Conservation (phyloP, 2,113 vertebrate species). For the Pseudorasbora parva region DNA sequence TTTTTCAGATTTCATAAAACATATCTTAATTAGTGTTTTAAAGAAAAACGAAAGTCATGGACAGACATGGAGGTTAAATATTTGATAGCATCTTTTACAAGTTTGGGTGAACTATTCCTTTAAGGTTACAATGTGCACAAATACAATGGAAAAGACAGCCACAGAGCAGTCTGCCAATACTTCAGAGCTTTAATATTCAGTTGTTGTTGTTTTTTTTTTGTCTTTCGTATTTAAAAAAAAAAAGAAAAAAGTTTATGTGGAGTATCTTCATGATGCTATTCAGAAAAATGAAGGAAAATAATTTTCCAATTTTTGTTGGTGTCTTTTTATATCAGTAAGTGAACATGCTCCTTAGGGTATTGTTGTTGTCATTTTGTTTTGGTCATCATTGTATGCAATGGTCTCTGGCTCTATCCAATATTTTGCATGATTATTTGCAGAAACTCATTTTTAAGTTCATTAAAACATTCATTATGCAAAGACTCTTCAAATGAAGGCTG, state of each 20-base stretch:
- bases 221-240: no score
- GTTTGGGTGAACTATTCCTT: not conserved
- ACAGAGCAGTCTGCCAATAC: constrained; percentile 1
- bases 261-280: constrained; percentile 28
- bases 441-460: not conserved
- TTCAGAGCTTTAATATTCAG: constrained; percentile 19
- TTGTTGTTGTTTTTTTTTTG: not conserved
- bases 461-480: constrained; percentile 17
- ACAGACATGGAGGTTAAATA: not conserved
- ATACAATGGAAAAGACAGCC: not conserved
- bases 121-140: not conserved
- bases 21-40: not conserved
- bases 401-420: not conserved
- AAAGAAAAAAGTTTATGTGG: no score
- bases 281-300: constrained; percentile 25
- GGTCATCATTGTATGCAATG: not conserved
- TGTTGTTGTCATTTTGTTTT: not conserved
- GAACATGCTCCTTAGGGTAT: constrained; percentile 24
- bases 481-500: constrained; percentile 22
- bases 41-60: not conserved
- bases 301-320: not conserved
- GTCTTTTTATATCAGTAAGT: not conserved
- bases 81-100: not conserved
- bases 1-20: not conserved
- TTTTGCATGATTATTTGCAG: constrained; percentile 28